Evolutionary conservation across 2,113 vertebrate genomes (phyloP).

Genomic region (Sander vitreus): DNA sequence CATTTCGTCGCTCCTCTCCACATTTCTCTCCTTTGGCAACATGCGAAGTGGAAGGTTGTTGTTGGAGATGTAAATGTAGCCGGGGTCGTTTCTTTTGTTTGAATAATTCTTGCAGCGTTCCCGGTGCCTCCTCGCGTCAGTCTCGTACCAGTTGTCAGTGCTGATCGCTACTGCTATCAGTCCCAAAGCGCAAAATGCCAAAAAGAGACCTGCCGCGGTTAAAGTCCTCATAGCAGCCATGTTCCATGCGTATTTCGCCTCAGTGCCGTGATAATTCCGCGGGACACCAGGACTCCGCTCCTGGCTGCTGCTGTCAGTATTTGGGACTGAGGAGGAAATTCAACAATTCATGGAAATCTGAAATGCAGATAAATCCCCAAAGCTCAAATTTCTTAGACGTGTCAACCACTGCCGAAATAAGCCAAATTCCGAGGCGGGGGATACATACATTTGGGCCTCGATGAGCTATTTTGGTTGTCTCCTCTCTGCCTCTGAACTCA

Average conservation of each 20-base stretch:
- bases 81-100: slow-evolving; percentile 90
- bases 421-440: slow-evolving; percentile 23
- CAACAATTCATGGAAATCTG: slow-evolving; percentile 39
- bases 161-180: slow-evolving; percentile 90
- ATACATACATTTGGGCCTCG: slow-evolving; percentile 56
- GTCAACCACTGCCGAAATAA: slow-evolving; percentile 27
- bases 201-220: slow-evolving; percentile 88
- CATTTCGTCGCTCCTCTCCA: slow-evolving; percentile 59
- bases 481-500: slow-evolving; percentile 68
- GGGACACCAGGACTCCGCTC: slow-evolving; percentile 70
- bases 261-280: slow-evolving; percentile 66
- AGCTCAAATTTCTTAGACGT: slow-evolving; percentile 42
- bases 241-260: slow-evolving; percentile 74
- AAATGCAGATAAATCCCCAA: slow-evolving; percentile 21
- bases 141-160: slow-evolving; percentile 95
- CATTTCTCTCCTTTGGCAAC: slow-evolving; percentile 78
- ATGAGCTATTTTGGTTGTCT: slow-evolving; percentile 72
- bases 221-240: slow-evolving; percentile 92
- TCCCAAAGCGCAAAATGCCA: slow-evolving; percentile 90
- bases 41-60: slow-evolving; percentile 90
- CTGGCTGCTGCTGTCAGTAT: slow-evolving; percentile 67
- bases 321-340: slow-evolving; percentile 55
- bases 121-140: slow-evolving; percentile 91
- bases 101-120: slow-evolving; percentile 91
- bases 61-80: slow-evolving; percentile 91